Evolutionary conservation across 2,888 invertebrate genomes (phyloP), one percentile per base, ranked within the genome.

Genomic region (Schrankia costaestrigalis): DNA sequence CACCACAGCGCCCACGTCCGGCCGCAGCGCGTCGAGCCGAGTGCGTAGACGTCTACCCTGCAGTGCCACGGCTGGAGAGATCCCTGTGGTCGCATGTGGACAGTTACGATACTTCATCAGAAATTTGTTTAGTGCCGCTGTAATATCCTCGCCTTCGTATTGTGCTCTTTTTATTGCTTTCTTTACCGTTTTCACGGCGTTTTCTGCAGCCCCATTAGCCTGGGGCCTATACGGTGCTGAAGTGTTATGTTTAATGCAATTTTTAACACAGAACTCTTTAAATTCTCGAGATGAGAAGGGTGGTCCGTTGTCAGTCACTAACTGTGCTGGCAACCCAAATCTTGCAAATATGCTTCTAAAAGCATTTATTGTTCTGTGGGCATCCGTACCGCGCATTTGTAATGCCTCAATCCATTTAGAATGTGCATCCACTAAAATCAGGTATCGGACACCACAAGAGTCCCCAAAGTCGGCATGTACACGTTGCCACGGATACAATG

Each of bases 1-100:
- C 14, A 21, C 24, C 25, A 11, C 10, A 6, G 26, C 22, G 26
- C 10, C 31, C 3, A 12, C 12, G 28, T 29, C 25, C 11, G 51
- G 46, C 14, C 40, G 30, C 22, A 51, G 27, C 18, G 33, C 36
- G 21, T 51, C 51, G 14, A 51, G 33, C 8, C 47, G 37, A n/a
- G 26, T 31, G 24, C 47, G 45, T 12, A 48, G 31, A 0, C 43
- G 35, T 2, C 47, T 36, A 6, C 51, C 46, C 12, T 41, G 25
- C 33, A 52, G 11, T 10, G 39, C 41, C 6, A 34, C 37, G 7
- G 47, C 40, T 12, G 46, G 43, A 8, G 34, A 32, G 5, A 31
- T 22, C 5, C 41, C 33, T 9, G 43, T 43, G 3, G 45, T 36
- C 8, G 31, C 15, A 18, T 48, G 41, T 19, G 11, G 19, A 12